These are phyloP conservation scores for Colossoma macropomum DNA, from an alignment of 2,113 vertebrate genomes.

Conservation along the genomic window DNA sequence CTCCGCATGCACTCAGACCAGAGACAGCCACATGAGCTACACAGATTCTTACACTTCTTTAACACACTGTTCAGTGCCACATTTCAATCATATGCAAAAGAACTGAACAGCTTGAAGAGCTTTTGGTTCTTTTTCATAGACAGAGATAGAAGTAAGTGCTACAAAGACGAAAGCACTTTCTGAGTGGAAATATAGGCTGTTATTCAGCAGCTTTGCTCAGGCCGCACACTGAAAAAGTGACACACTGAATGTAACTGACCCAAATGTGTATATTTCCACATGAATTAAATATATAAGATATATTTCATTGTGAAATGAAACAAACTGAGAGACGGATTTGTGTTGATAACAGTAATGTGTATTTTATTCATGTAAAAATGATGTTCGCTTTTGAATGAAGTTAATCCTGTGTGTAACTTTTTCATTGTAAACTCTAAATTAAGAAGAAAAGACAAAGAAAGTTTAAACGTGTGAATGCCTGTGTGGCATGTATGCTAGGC, in stretches of 20 bases:
- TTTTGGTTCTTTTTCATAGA: neutral
- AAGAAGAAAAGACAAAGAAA: neutral
- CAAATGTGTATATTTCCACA: no score
- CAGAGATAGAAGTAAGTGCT: no score
- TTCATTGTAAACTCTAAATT: neutral
- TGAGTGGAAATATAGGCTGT: neutral
- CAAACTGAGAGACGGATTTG: no score
- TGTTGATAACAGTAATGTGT: no score
- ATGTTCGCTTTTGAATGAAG: no score
- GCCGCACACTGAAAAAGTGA: conserved; percentile 56
- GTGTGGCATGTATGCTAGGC: neutral
- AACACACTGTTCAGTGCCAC: neutral
- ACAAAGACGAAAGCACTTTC: neutral
- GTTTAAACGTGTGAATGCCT: neutral
- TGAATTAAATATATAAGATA: no score
- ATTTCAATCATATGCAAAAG: neutral
- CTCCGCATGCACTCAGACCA: conserved; percentile 44
- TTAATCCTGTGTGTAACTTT: no score
- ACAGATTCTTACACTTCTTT: neutral
- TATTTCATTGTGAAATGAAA: no score
- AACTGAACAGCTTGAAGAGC: neutral
- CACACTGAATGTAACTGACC: neutral
- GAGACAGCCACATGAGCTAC: conserved; percentile 18
- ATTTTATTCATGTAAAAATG: no score
- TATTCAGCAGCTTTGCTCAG: no score